These are phyloP conservation scores for Alethe diademata DNA, from an alignment of 2,113 vertebrate genomes.

Conservation along the genomic window DNA sequence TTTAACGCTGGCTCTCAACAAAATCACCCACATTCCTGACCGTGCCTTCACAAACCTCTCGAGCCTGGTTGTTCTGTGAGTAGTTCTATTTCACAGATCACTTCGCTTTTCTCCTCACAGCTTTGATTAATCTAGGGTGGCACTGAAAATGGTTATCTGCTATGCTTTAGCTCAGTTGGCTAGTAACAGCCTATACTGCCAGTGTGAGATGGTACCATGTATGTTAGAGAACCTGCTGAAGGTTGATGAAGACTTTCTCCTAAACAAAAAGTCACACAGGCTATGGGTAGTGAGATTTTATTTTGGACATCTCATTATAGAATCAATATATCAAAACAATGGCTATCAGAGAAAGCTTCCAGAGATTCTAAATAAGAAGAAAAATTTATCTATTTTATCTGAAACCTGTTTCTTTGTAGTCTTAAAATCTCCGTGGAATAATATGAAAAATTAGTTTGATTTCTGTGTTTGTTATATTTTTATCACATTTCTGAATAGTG, in stretches of 20 bases:
- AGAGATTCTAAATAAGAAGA: background rate
- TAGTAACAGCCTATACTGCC: background rate
- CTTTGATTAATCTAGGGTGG: background rate
- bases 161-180: background rate
- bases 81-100: background rate
- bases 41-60: constrained; percentile 94
- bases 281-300: background rate
- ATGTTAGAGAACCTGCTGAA: accelerated
- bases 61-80: constrained; percentile 96
- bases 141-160: background rate
- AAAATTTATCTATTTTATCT: background rate
- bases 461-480: background rate
- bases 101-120: background rate
- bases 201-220: accelerated
- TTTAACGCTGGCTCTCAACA: constrained; percentile 92
- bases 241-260: background rate
- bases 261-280: background rate
- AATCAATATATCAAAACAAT: background rate
- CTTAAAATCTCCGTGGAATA: background rate
- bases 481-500: background rate
- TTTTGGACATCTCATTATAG: background rate
- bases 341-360: background rate
- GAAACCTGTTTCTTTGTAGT: background rate
- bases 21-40: constrained; percentile 89
- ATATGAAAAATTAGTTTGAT: background rate